These are phyloP conservation scores for Clarias pachynema DNA, from an alignment of 2,797 vertebrate genomes.

Conservation along the genomic window DNA sequence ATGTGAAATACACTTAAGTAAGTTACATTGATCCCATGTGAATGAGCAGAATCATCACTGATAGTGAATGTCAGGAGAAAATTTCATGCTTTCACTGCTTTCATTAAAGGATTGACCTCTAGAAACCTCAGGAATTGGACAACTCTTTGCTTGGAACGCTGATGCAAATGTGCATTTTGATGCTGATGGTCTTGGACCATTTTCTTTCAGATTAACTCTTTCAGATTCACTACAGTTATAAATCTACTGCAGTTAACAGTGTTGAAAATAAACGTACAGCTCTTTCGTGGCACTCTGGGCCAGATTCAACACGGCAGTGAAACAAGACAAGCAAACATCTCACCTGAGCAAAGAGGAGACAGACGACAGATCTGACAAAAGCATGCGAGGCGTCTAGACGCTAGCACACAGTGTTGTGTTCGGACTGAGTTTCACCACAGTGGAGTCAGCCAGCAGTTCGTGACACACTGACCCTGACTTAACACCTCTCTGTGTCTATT, in stretches of 20 bases:
- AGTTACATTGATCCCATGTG: conserved; percentile 38
- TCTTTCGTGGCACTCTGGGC: neutral
- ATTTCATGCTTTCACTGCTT: conserved; percentile 7
- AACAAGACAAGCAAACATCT: conserved; percentile 17
- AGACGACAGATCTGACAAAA: conserved; percentile 60
- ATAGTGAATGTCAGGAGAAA: neutral
- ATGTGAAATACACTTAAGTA: conserved; percentile 49
- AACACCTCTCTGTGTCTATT: conserved; percentile 15
- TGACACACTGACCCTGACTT: conserved; percentile 18
- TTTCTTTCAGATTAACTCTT: neutral
- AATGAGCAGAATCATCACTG: conserved; percentile 31
- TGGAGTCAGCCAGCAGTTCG: conserved; percentile 14
- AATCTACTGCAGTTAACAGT: neutral
- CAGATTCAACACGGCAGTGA: neutral
- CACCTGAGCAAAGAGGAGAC: conserved; percentile 31
- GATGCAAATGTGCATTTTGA: conserved; percentile 15
- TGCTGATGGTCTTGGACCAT: neutral
- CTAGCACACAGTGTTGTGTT: conserved; percentile 63
- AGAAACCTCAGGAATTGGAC: conserved; percentile 21
- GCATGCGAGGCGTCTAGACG: conserved; percentile 55
- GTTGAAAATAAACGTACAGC: neutral
- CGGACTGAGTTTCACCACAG: conserved; percentile 52
- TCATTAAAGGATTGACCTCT: neutral
- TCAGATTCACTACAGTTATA: no score
- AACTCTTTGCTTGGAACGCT: neutral